Base-by-base conservation (phyloP, 2,113 vertebrate species). In the Nesoenas mayeri region DNA sequence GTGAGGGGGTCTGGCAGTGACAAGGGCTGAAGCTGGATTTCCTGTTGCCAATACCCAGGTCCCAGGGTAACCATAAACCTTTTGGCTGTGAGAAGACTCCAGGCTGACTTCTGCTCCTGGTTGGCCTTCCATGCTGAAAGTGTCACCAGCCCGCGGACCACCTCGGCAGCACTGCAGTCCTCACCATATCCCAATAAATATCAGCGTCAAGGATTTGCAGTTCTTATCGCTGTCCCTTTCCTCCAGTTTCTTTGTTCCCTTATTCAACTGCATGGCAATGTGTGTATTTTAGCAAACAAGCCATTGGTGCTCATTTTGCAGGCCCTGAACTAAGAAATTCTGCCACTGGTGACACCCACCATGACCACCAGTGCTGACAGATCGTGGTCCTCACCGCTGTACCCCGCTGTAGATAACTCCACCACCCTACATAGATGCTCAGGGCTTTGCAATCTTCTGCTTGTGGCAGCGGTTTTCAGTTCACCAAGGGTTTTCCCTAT, bases 231-330 rank as follows among this genome's bases (percentile, higher is more conserved):
- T 36, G 29, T 32, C 77, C 77, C 69, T 89, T 89, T 92, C 79
- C 72, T 79, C 72, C 77, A 93, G 32, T 70, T 96, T 69, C 66
- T 66, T 61, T 6, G 5, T 20, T 48, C 26, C 29, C 26, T 18
- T 2, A 1, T 67, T 92, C 17, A 5, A 47, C 66, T 82, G 51
- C 48, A 12, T 2, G 15, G 40, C 15, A 25, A 13, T 3, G 28
- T 3, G 22, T 28, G 2, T 13, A 8, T 75, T 88, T 83, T n/a
- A 56, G 54, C 28, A 44, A 32, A 48, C 20, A 0, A 15, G 12
- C 15, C 0, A 0, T 3, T 24, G 8, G 13, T 0, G 1, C 12
- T 44, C 26, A 26, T 66, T 91, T 66, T 64, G 20, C 22, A 87
- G 72, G 47, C 42, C 53, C 28, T 22, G 42, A 26, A 3, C 28